phyloP scores from a whole-genome alignment of 2,113 vertebrate species.

The Electrona antarctica region DNA sequence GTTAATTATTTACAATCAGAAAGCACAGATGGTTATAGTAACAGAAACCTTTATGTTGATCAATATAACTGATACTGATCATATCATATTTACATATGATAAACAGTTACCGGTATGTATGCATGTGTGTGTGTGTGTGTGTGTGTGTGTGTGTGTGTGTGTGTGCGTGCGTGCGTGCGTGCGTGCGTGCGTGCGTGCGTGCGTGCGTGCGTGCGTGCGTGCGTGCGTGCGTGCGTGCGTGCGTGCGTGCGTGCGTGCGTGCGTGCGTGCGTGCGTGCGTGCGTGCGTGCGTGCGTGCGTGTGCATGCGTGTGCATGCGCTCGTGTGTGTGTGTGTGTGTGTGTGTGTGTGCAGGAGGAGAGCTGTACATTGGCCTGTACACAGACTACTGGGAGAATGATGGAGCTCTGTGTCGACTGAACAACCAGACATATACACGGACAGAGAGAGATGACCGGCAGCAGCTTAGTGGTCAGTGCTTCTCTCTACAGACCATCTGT shows the following conservation, averaged over 20 bases:
- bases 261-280: conserved; percentile 12
- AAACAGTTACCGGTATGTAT: not conserved
- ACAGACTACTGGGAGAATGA: conserved; percentile 96
- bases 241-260: too few species aligned
- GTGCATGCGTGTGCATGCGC: not conserved
- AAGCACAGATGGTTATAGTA: not conserved
- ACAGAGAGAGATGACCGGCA: conserved; percentile 88
- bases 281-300: not conserved
- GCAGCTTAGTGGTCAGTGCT: conserved; percentile 86
- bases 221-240: not conserved
- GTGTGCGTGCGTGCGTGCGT: not conserved
- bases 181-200: not conserved
- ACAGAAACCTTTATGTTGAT: too few species aligned
- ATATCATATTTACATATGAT: too few species aligned
- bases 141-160: conserved; percentile 12
- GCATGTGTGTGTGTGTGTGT: not conserved
- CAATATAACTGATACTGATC: too few species aligned
- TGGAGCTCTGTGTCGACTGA: conserved; percentile 86
- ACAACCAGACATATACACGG: conserved; percentile 82
- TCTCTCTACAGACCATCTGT: not conserved
- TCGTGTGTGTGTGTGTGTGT: not conserved
- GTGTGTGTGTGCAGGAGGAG: conserved; percentile 76
- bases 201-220: not conserved
- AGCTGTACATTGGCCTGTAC: conserved; percentile 90
- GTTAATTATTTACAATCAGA: conserved; percentile 29